A percentile compares a stretch with the other conserved stretches of the same genome.
Evolutionary conservation across 2,797 vertebrate genomes (phyloP).

Genomic region (Salmo trutta): DNA sequence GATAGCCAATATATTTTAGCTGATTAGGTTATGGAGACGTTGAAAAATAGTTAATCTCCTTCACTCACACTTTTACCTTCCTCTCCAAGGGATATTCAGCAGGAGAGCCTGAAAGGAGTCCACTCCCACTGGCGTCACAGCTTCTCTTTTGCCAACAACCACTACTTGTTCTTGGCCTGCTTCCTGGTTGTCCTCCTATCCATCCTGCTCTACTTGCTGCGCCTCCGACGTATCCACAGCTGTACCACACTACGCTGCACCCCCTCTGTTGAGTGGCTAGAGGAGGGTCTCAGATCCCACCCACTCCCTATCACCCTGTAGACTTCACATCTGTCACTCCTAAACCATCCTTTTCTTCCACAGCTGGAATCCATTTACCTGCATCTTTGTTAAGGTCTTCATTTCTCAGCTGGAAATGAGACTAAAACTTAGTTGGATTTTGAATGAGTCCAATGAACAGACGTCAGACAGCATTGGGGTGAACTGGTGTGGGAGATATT

Average conservation of each 20-base stretch:
- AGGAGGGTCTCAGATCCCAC: conserved; percentile 77
- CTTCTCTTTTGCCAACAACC: conserved; percentile 94
- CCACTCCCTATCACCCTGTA: conserved; percentile 70
- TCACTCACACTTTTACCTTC: background rate
- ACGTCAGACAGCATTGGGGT: background rate
- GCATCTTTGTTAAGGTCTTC: conserved; percentile 19
- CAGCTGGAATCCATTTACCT: conserved; percentile 12
- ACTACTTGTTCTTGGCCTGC: conserved; percentile 92
- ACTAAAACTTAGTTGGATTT: background rate
- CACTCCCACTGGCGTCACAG: conserved; percentile 89
- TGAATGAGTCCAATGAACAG: conserved; percentile 1
- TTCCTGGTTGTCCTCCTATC: conserved; percentile 93
- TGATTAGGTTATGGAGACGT: background rate
- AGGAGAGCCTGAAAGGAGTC: conserved; percentile 85
- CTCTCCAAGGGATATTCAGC: conserved; percentile 91
- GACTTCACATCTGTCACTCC: conserved; percentile 4
- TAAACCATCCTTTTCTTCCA: background rate
- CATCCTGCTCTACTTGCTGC: conserved; percentile 91
- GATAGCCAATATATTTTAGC: too few relatives aligned
- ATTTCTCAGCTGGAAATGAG: conserved; percentile 10
- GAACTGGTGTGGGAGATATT: background rate
- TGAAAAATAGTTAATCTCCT: background rate
- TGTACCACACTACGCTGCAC: conserved; percentile 56
- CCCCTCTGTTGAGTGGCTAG: conserved; percentile 81
- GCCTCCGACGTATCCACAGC: conserved; percentile 88